These are phyloP conservation scores for Ameiurus melas DNA, from an alignment of 2,113 vertebrate genomes.

Conservation along the genomic window DNA sequence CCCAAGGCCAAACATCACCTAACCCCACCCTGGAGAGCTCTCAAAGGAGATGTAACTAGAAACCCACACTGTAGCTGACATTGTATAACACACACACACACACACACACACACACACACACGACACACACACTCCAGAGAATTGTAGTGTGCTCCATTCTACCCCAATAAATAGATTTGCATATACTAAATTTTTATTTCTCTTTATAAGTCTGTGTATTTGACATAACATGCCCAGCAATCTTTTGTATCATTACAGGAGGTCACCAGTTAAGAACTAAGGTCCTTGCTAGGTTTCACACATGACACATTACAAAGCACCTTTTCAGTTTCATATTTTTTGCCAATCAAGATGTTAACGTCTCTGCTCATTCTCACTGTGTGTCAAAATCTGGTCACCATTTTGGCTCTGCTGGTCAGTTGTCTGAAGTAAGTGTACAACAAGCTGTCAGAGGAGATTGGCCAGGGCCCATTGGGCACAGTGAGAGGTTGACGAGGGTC, in stretches of 20 bases:
- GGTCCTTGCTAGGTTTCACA: not conserved
- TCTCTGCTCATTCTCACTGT: not conserved
- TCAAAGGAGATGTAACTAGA: slow-evolving; percentile 31
- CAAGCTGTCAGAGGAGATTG: slow-evolving; percentile 60
- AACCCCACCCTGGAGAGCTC: slow-evolving; percentile 24
- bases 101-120: not conserved
- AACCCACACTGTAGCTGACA: not conserved
- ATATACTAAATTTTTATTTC: not conserved
- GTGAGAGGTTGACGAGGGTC: slow-evolving; percentile 64
- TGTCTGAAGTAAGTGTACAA: slow-evolving; percentile 60
- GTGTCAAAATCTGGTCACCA: slow-evolving; percentile 11
- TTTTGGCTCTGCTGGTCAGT: slow-evolving; percentile 34
- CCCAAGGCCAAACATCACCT: slow-evolving; percentile 31
- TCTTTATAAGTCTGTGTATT: not conserved
- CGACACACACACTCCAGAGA: not conserved
- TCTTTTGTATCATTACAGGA: not conserved
- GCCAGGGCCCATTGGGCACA: slow-evolving; percentile 59
- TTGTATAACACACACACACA: not conserved
- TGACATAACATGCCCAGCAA: not conserved
- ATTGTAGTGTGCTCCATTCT: not conserved
- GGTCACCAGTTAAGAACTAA: no score
- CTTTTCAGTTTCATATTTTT: slow-evolving; percentile 12
- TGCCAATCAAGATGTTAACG: slow-evolving; percentile 8
- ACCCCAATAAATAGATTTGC: not conserved
- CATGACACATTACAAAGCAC: slow-evolving; percentile 28